phyloP scores from a whole-genome alignment of 1,140 invertebrate genomes.

The Limonius californicus region DNA sequence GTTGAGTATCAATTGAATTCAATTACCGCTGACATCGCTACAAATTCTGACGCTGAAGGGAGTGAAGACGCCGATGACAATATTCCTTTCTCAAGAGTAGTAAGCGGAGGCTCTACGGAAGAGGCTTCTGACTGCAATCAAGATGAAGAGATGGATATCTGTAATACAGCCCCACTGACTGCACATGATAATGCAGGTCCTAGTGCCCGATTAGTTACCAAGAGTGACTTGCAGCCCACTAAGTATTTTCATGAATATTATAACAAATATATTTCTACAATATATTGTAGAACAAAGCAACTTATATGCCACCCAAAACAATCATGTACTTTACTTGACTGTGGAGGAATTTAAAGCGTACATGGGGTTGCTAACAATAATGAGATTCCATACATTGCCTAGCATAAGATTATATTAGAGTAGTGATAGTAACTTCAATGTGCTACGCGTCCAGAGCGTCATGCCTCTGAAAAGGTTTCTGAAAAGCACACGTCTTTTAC shows the following conservation, averaged over 20 bases:
- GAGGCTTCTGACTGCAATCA: neutral
- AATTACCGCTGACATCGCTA: neutral
- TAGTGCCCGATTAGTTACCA: no score
- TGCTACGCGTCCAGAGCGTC: no score
- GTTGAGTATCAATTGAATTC: neutral
- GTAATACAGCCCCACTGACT: neutral
- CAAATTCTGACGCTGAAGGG: neutral
- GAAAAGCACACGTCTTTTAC: no score
- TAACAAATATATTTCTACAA: neutral
- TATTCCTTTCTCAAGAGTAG: neutral
- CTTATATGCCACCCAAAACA: constrained; percentile 17
- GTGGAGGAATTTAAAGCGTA: constrained; percentile 33
- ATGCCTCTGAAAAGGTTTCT: constrained; percentile 39
- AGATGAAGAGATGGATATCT: neutral
- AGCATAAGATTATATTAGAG: no score
- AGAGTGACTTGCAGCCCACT: neutral
- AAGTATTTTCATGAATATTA: neutral
- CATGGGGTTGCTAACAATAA: constrained; percentile 40
- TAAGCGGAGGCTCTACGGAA: neutral
- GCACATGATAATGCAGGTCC: no score
- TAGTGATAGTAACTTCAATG: no score
- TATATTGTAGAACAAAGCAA: constrained; percentile 16
- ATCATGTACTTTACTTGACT: neutral
- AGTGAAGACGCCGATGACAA: neutral
- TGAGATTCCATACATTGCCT: no score